phyloP scores from a whole-genome alignment of 2,113 vertebrate genomes.

The Rhipidura dahli region DNA sequence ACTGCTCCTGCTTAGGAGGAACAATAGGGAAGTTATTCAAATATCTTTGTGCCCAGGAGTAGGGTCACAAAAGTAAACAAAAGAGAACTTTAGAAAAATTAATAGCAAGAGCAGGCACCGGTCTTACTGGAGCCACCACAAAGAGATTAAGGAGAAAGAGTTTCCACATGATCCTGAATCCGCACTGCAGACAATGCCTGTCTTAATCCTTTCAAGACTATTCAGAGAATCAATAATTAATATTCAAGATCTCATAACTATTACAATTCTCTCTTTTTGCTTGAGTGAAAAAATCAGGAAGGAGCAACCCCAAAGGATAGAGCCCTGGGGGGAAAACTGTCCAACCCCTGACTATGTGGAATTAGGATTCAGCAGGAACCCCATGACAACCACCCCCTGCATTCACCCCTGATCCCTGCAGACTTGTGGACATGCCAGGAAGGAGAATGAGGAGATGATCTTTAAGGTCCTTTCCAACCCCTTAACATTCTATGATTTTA shows the following conservation, averaged over 20 bases:
- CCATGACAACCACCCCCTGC: background rate
- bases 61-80: constrained; percentile 73
- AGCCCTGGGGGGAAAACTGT: background rate
- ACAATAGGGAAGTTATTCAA: constrained; percentile 80
- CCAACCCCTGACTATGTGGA: background rate
- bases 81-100: constrained; percentile 19
- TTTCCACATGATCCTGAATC: background rate
- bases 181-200: background rate
- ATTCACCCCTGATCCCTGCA: background rate
- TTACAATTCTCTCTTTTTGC: background rate
- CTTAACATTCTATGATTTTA: background rate
- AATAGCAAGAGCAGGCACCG: background rate
- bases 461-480: background rate
- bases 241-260: background rate
- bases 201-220: background rate
- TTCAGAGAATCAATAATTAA: constrained; percentile 9
- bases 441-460: background rate
- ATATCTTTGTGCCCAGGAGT: constrained; percentile 74
- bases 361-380: background rate
- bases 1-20: constrained; percentile 72
- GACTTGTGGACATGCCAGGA: background rate
- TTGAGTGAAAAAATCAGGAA: background rate
- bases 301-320: background rate
- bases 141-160: background rate
- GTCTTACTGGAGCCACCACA: background rate